Percentiles rank a stretch among this genome's conserved stretches.
These are phyloP conservation scores for Stenodera caucasica DNA, from an alignment of 2,888 invertebrate genomes.

Conservation along the genomic window DNA sequence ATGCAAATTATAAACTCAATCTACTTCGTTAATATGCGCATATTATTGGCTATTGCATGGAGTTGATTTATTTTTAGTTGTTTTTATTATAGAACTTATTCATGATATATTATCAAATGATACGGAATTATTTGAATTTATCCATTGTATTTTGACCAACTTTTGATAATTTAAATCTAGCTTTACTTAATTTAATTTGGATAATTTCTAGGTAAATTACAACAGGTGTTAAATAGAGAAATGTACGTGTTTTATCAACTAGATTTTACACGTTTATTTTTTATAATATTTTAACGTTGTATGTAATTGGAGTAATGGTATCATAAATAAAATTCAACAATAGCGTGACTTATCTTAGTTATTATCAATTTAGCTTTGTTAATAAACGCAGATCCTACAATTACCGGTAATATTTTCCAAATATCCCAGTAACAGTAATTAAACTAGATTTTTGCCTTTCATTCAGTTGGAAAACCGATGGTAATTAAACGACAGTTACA, in stretches of 20 bases:
- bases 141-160: too few species aligned
- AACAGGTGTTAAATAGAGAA: too few species aligned
- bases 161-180: too few species aligned
- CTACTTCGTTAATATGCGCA: conserved; percentile 26
- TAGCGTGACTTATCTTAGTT: conserved; percentile 21
- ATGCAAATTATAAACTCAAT: conserved; percentile 27
- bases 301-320: conserved; percentile 11
- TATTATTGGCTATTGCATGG: conserved; percentile 22
- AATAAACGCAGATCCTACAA: conserved; percentile 17
- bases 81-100: background rate
- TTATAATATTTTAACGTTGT: too few species aligned
- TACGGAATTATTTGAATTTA: conserved; percentile 1
- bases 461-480: background rate
- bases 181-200: too few species aligned
- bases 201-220: too few species aligned
- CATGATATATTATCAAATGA: conserved; percentile 8
- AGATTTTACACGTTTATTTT: too few species aligned
- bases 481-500: background rate
- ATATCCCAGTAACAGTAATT: background rate
- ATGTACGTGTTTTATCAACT: background rate
- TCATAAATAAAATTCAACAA: conserved; percentile 20
- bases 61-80: conserved; percentile 12
- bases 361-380: conserved; percentile 22
- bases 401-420: conserved; percentile 4
- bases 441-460: background rate